These are phyloP conservation scores for Calliopum simillimum DNA, from an alignment of 2,888 invertebrate species.

Conservation along the genomic window DNA sequence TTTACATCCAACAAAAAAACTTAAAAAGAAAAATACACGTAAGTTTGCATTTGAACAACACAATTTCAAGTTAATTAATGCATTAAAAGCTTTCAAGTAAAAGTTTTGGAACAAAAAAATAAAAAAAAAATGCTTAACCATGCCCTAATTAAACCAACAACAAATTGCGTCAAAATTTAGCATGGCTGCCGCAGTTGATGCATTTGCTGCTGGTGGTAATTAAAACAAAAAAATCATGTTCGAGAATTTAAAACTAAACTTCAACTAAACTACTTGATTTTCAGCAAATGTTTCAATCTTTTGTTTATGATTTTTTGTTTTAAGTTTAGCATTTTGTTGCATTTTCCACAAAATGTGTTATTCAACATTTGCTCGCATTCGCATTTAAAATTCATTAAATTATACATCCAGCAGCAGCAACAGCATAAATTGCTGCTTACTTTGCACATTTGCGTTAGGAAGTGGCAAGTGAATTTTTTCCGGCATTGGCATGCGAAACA, in stretches of 20 bases:
- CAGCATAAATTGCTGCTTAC: constrained; percentile 14
- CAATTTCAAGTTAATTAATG: too few relatives aligned
- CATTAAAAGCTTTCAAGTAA: too few relatives aligned
- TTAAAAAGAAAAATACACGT: too few relatives aligned
- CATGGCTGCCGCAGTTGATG: neutral
- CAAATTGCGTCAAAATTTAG: neutral
- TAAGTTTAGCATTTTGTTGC: neutral
- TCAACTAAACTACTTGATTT: neutral
- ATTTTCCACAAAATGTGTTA: neutral
- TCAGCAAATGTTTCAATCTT: neutral
- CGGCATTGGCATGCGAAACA: too few relatives aligned
- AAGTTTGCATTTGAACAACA: too few relatives aligned
- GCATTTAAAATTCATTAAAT: constrained; percentile 27
- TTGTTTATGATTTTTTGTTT: neutral
- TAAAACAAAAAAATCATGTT: too few relatives aligned
- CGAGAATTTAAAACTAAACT: too few relatives aligned
- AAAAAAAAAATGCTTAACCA: too few relatives aligned
- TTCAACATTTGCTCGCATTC: neutral
- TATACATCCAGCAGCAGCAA: neutral
- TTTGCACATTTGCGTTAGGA: neutral
- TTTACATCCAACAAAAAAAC: too few relatives aligned
- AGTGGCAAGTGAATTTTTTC: constrained; percentile 6
- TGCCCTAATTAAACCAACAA: too few relatives aligned
- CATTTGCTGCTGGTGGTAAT: too few relatives aligned
- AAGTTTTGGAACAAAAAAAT: too few relatives aligned